A percentile compares a stretch with the other conserved stretches of the same genome.
These are phyloP conservation scores for Philotrypesis tridentata DNA, from an alignment of 1,140 invertebrate genomes.

Conservation along the genomic window DNA sequence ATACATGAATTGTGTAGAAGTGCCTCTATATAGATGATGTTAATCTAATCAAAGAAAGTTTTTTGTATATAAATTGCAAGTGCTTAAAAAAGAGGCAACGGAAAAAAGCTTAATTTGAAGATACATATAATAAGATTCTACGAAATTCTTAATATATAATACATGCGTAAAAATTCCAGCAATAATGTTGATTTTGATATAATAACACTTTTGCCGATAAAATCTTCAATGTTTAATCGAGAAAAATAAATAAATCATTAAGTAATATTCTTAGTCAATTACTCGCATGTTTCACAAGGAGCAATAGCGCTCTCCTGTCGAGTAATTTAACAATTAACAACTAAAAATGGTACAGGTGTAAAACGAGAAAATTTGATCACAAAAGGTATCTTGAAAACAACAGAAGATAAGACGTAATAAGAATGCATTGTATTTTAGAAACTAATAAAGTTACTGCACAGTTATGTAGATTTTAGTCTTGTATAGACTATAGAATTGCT, in stretches of 20 bases:
- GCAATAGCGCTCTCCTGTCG: background rate
- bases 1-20: slow-evolving; percentile 31
- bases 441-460: slow-evolving; percentile 35
- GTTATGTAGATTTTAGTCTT: slow-evolving; percentile 29
- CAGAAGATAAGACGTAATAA: background rate
- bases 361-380: slow-evolving; percentile 1
- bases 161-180: slow-evolving; percentile 19
- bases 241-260: background rate
- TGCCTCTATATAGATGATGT: slow-evolving; percentile 39
- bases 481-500: slow-evolving; percentile 32
- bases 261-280: slow-evolving; percentile 40
- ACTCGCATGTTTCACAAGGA: background rate
- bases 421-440: slow-evolving; percentile 8
- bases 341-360: slow-evolving; percentile 42
- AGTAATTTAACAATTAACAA: slow-evolving; percentile 1
- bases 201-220: slow-evolving; percentile 11
- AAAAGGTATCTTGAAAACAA: slow-evolving; percentile 14
- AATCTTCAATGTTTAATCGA: slow-evolving; percentile 24
- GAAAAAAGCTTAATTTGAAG: slow-evolving; percentile 16
- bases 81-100: slow-evolving; percentile 11
- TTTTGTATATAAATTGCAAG: slow-evolving; percentile 25
- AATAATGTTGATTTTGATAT: slow-evolving; percentile 44
- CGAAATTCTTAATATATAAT: slow-evolving; percentile 10
- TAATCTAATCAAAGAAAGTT: slow-evolving; percentile 30
- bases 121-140: background rate